phyloP scores from a whole-genome alignment of 2,797 vertebrate genomes.

The Hemitrygon akajei region DNA sequence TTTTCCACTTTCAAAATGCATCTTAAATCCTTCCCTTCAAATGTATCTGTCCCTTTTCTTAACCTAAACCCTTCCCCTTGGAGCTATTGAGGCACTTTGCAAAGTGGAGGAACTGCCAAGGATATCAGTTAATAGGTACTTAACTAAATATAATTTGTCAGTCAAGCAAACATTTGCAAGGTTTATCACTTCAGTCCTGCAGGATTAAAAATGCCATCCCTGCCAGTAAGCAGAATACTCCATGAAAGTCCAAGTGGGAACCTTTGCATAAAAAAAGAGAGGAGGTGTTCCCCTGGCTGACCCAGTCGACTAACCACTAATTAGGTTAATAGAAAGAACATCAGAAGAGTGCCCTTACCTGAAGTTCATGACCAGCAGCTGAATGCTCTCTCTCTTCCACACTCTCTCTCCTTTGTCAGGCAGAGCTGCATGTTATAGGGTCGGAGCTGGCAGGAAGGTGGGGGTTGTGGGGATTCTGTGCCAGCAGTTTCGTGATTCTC shows the following conservation, averaged over 20 bases:
- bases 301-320: no score
- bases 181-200: neutral
- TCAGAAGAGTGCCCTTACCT: slow-evolving; percentile 4
- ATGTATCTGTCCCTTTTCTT: neutral
- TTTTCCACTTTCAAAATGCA: neutral
- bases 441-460: no score
- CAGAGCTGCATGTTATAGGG: neutral
- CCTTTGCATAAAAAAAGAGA: neutral
- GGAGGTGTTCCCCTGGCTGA: no score
- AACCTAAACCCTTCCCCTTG: neutral
- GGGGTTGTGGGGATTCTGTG: neutral
- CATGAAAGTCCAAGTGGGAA: neutral
- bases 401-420: neutral
- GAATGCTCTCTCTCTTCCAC: neutral
- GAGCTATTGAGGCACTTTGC: neutral
- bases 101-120: neutral
- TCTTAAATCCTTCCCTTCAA: neutral
- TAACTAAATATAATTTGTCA: neutral
- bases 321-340: neutral
- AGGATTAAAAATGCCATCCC: neutral
- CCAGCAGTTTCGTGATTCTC: neutral
- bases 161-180: neutral
- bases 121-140: neutral
- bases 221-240: neutral
- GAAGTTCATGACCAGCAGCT: neutral